These are phyloP conservation scores for Rhea americana DNA, from an alignment of 2,113 vertebrate genomes.

Conservation along the genomic window DNA sequence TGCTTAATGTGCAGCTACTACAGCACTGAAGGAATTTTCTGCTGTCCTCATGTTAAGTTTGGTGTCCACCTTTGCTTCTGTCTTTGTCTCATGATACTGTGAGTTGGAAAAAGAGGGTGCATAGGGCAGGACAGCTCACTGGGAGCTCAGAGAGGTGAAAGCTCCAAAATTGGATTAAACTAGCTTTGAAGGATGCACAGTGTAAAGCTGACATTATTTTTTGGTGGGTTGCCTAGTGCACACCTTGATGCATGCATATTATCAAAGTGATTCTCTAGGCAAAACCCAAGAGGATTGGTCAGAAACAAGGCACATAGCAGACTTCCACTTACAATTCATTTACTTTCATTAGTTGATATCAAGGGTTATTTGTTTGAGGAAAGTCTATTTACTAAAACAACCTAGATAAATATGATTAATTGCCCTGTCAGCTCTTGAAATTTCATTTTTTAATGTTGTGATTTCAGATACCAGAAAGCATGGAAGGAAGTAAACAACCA, in stretches of 20 bases:
- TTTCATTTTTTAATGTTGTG: background rate
- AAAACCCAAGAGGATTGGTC: background rate
- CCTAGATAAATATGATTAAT: background rate
- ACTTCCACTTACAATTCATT: background rate
- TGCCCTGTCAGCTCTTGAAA: background rate
- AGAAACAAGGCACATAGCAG: background rate
- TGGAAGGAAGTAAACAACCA: background rate
- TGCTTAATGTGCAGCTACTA: background rate
- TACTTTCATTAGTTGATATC: slow-evolving; percentile 9
- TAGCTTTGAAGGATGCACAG: background rate
- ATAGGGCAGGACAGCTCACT: background rate
- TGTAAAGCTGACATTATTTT: background rate
- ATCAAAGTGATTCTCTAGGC: background rate
- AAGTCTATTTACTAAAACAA: background rate
- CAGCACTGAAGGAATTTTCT: background rate
- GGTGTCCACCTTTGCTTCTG: background rate
- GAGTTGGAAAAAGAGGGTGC: background rate
- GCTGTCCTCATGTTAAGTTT: background rate
- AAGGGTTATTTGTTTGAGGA: background rate
- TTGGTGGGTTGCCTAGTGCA: background rate
- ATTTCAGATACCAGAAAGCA: background rate
- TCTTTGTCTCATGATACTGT: background rate
- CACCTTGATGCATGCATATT: background rate
- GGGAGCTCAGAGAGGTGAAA: background rate
- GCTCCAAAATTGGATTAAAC: background rate